Conservation (phyloP, 2,888 invertebrate genomes). For the Tineola bisselliella region DNA sequence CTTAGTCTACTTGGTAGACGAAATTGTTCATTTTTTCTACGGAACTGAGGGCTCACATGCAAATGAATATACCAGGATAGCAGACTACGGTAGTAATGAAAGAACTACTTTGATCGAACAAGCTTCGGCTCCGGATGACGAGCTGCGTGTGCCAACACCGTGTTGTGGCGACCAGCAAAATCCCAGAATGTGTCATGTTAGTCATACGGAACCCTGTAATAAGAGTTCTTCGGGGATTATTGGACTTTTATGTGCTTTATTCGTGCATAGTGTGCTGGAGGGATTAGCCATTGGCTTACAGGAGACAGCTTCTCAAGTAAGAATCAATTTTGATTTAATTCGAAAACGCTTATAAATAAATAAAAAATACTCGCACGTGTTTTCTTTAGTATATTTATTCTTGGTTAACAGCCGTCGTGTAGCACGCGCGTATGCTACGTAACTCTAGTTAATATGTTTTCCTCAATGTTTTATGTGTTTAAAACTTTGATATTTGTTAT, state of each 20-base stretch:
- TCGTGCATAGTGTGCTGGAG: conserved; percentile 81
- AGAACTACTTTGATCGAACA: conserved; percentile 31
- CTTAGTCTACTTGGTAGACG: conserved; percentile 76
- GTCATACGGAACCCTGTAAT: conserved; percentile 72
- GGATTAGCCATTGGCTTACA: conserved; percentile 86
- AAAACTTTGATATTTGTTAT: no score
- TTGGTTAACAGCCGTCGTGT: no score
- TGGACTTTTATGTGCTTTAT: conserved; percentile 77
- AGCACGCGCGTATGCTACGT: no score
- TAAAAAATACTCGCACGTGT: no score
- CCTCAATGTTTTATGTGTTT: no score
- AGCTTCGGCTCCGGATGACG: conserved; percentile 24
- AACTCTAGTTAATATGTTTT: no score
- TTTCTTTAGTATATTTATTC: no score
- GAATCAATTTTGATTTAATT: conserved; percentile 4
- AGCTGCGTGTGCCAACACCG: conserved; percentile 30
- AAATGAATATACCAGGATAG: conserved; percentile 19
- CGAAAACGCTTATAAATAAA: no score
- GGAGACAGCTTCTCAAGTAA: conserved; percentile 69
- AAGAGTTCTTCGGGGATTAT: conserved; percentile 70
- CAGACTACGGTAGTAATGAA: conserved; percentile 34
- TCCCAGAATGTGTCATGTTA: conserved; percentile 71
- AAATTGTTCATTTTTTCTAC: conserved; percentile 74
- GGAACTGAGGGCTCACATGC: conserved; percentile 29
- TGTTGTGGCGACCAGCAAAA: conserved; percentile 41